Percentiles rank a stretch among this genome's conserved stretches.
phyloP scores from a whole-genome alignment of 2,888 invertebrate species.

The Flabesymbios commensalis region DNA sequence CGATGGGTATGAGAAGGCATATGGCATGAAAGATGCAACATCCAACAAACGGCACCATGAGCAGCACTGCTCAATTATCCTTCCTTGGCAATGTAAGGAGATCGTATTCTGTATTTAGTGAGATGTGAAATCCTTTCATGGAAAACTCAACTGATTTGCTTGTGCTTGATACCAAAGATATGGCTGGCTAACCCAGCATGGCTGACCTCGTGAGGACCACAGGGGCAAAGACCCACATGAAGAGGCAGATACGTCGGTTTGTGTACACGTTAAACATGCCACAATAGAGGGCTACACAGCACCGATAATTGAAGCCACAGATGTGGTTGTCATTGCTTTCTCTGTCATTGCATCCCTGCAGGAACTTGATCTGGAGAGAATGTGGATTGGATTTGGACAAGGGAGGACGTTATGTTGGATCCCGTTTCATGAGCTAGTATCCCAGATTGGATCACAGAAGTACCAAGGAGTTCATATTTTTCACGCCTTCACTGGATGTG shows the following conservation, averaged over 20 bases:
- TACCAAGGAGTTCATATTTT: slow-evolving; percentile 26
- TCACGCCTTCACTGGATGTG: slow-evolving; percentile 40
- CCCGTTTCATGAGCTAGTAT: slow-evolving; percentile 29
- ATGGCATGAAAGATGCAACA: slow-evolving; percentile 2
- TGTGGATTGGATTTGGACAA: slow-evolving; percentile 35
- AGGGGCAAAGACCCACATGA: slow-evolving; percentile 26
- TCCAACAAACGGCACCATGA: slow-evolving; percentile 10
- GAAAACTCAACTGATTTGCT: slow-evolving; percentile 25
- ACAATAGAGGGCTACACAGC: slow-evolving; percentile 13
- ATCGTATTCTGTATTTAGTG: slow-evolving; percentile 11
- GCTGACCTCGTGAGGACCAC: slow-evolving; percentile 17
- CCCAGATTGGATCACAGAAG: slow-evolving; percentile 26
- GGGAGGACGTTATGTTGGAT: slow-evolving; percentile 27
- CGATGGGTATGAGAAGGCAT: slow-evolving; percentile 34
- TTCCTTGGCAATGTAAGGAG: slow-evolving; percentile 22
- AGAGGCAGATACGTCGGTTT: slow-evolving; percentile 29
- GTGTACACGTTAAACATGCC: slow-evolving; percentile 21
- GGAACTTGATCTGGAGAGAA: slow-evolving; percentile 18
- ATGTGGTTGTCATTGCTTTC: slow-evolving; percentile 18
- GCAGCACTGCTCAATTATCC: slow-evolving; percentile 3
- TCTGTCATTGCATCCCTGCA: slow-evolving; percentile 9
- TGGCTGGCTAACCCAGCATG: slow-evolving; percentile 24
- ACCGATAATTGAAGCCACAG: slow-evolving; percentile 13
- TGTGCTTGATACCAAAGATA: slow-evolving; percentile 27
- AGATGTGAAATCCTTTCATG: slow-evolving; percentile 32